Percentiles rank a stretch among this genome's conserved stretches.
Conservation (phyloP, 2,888 invertebrate genomes). For the Aporophyla lueneburgensis region DNA sequence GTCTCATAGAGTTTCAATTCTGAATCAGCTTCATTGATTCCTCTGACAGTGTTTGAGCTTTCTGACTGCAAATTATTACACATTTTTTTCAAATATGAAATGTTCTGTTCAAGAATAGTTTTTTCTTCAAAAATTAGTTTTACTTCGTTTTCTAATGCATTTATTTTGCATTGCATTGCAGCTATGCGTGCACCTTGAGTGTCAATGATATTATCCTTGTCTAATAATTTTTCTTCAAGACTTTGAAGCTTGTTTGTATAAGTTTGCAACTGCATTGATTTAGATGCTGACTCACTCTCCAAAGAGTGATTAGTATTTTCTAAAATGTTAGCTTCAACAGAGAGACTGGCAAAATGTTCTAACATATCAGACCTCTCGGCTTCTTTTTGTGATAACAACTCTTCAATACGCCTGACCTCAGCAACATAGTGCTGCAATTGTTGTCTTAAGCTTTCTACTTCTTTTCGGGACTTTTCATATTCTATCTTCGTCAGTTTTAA, state of each 20-base stretch:
- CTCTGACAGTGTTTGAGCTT: conserved; percentile 72
- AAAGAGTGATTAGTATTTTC: conserved; percentile 95
- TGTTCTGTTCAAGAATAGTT: conserved; percentile 84
- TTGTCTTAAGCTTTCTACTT: conserved; percentile 94
- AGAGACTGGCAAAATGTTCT: conserved; percentile 94
- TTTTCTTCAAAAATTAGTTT: conserved; percentile 86
- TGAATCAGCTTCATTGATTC: conserved; percentile 80
- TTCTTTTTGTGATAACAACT: conserved; percentile 94
- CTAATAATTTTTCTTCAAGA: conserved; percentile 92
- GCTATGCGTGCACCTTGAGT: conserved; percentile 82
- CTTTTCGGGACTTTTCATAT: conserved; percentile 92
- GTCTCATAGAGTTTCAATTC: conserved; percentile 87
- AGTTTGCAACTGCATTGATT: conserved; percentile 90
- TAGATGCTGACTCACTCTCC: conserved; percentile 94
- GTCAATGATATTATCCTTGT: conserved; percentile 86
- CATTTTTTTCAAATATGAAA: conserved; percentile 86
- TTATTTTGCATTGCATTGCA: conserved; percentile 83
- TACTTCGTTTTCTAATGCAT: conserved; percentile 85
- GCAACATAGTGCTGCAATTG: conserved; percentile 95
- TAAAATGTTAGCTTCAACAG: conserved; percentile 94
- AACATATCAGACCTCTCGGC: conserved; percentile 95
- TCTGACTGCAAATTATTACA: conserved; percentile 83
- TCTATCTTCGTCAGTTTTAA: conserved; percentile 92
- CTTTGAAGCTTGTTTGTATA: conserved; percentile 88
- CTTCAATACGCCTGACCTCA: conserved; percentile 95